These are phyloP conservation scores for Nomada fabriciana DNA, from an alignment of 2,888 invertebrate genomes.

Conservation along the genomic window DNA sequence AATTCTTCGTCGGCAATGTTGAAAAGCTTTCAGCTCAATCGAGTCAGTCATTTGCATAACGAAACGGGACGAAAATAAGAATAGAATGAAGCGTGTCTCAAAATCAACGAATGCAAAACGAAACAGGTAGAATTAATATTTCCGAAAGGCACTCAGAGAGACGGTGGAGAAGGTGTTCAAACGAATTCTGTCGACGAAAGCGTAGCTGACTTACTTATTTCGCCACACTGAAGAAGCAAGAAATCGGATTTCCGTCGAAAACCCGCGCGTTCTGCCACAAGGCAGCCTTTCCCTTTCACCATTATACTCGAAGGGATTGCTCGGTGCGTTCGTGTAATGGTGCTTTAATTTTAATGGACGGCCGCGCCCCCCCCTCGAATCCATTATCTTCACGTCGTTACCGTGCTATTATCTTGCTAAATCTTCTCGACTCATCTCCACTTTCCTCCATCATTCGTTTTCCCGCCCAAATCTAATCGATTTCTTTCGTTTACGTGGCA, in stretches of 20 bases:
- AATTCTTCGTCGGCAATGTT: not conserved
- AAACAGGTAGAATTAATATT: not conserved
- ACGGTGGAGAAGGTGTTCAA: not conserved
- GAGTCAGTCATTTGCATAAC: not conserved
- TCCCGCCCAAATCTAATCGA: not conserved
- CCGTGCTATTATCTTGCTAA: conserved; percentile 36
- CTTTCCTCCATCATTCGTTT: not conserved
- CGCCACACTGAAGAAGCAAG: not conserved
- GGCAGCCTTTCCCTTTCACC: not conserved
- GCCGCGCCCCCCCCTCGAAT: conserved; percentile 23
- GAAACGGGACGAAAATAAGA: no score
- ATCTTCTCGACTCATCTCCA: not conserved
- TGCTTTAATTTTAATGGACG: conserved; percentile 54
- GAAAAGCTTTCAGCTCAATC: not conserved
- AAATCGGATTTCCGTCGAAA: conserved; percentile 23
- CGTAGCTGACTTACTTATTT: not conserved
- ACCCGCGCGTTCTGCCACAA: not conserved
- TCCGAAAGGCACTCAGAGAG: not conserved
- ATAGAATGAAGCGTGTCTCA: not conserved
- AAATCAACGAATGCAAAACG: not conserved
- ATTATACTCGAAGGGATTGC: conserved; percentile 29
- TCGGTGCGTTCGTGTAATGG: conserved; percentile 41
- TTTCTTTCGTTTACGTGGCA: not conserved
- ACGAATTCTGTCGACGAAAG: not conserved
- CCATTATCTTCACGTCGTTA: conserved; percentile 43